These are phyloP conservation scores for Cydia fagiglandana DNA, from an alignment of 1,140 invertebrate genomes.

Conservation along the genomic window DNA sequence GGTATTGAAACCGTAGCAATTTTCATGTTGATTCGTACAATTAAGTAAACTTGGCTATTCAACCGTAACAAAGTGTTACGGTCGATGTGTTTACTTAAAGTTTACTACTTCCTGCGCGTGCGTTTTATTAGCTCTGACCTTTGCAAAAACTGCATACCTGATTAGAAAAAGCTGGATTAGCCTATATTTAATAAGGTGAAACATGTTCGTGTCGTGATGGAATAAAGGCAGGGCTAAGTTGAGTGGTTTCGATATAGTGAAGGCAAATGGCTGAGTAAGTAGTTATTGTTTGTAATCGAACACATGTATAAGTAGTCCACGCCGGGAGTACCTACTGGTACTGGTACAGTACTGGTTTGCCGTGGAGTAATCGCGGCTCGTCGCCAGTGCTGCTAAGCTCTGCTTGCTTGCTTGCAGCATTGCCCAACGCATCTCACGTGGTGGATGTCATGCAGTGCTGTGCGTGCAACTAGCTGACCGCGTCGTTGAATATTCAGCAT, in stretches of 20 bases:
- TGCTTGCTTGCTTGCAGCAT: not conserved
- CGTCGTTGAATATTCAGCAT: slow-evolving; percentile 68
- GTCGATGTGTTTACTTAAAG: slow-evolving; percentile 57
- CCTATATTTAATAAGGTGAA: slow-evolving; percentile 30
- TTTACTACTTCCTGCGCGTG: slow-evolving; percentile 56
- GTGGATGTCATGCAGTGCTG: slow-evolving; percentile 28
- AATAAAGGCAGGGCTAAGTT: not conserved
- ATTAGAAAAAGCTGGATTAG: slow-evolving; percentile 34
- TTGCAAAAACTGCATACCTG: slow-evolving; percentile 44
- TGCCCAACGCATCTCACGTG: not conserved
- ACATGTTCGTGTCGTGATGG: not conserved
- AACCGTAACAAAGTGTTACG: slow-evolving; percentile 51
- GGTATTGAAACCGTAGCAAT: slow-evolving; percentile 29
- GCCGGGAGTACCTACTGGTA: not conserved
- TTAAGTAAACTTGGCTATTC: slow-evolving; percentile 56
- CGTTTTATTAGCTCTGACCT: slow-evolving; percentile 47
- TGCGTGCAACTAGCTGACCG: slow-evolving; percentile 64
- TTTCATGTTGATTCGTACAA: slow-evolving; percentile 42
- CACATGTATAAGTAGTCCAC: not conserved
- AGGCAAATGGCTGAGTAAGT: slow-evolving; percentile 7
- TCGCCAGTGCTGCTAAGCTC: not conserved
- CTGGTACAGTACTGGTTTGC: not conserved
- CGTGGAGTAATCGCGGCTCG: not conserved
- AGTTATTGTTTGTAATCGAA: not conserved
- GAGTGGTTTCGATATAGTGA: not conserved